These are phyloP conservation scores for Portevinia maculata DNA, from an alignment of 2,888 invertebrate genomes.

Conservation along the genomic window DNA sequence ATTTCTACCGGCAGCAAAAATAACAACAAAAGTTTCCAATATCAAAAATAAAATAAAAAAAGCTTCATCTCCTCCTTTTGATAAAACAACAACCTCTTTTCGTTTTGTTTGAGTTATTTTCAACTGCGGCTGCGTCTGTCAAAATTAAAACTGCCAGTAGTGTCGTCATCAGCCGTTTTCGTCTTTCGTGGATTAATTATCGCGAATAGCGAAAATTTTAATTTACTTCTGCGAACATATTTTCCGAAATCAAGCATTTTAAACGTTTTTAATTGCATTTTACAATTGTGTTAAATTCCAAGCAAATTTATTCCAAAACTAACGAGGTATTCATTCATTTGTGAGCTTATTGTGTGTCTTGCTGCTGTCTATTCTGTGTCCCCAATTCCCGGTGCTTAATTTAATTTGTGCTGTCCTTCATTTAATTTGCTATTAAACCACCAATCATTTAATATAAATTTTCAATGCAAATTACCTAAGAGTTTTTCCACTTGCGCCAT, in stretches of 20 bases:
- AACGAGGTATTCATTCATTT: constrained; percentile 23
- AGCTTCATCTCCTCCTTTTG: constrained; percentile 3
- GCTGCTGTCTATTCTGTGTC: constrained; percentile 8
- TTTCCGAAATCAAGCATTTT: background rate
- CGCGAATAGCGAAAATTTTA: constrained; percentile 37
- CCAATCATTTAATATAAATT: background rate
- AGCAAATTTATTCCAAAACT: background rate
- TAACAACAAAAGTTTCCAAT: constrained; percentile 15
- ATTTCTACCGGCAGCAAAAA: background rate
- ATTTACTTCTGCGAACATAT: constrained; percentile 17
- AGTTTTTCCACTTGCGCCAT: background rate
- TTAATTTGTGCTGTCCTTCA: background rate
- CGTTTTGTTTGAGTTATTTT: constrained; percentile 20
- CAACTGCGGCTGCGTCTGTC: constrained; percentile 69
- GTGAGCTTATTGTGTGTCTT: background rate
- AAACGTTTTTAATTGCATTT: constrained; percentile 2
- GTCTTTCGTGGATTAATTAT: constrained; percentile 27
- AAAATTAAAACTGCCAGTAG: background rate
- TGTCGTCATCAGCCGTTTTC: constrained; percentile 50
- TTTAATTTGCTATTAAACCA: background rate
- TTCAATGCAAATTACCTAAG: background rate
- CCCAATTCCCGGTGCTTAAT: constrained; percentile 15
- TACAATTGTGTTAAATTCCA: background rate
- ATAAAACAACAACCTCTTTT: constrained; percentile 20
- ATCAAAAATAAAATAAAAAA: constrained; percentile 1